A percentile compares a stretch with the other conserved stretches of the same genome.
phyloP scores from a whole-genome alignment of 1,140 invertebrate species.

The Eubasilissa regina region DNA sequence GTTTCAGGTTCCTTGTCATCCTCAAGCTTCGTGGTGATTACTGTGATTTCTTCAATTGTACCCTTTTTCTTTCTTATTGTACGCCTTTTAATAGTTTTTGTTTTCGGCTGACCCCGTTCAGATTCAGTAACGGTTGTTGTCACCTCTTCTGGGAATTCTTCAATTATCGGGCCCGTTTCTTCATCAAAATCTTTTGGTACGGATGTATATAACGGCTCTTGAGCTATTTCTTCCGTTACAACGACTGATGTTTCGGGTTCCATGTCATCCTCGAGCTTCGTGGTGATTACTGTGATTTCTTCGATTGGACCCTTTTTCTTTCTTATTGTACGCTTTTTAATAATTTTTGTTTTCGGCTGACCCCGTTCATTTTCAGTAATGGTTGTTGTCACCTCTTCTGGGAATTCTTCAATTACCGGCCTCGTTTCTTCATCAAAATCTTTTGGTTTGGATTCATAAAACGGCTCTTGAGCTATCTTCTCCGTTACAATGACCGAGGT shows the following conservation, averaged over 20 bases:
- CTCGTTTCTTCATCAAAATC: not conserved
- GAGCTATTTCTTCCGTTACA: constrained; percentile 43
- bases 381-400: constrained; percentile 12
- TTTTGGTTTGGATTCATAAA: too few relatives aligned
- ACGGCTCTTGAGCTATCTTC: too few relatives aligned
- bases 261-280: constrained; percentile 63
- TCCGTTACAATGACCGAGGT: not conserved
- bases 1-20: constrained; percentile 12
- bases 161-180: constrained; percentile 44
- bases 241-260: constrained; percentile 61
- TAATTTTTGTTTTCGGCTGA: constrained; percentile 15
- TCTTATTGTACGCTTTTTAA: constrained; percentile 61
- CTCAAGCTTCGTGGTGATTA: not conserved
- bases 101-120: not conserved
- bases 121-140: not conserved
- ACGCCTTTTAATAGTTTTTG: constrained; percentile 10
- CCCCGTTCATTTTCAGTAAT: constrained; percentile 2
- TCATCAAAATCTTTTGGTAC: not conserved
- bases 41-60: constrained; percentile 9
- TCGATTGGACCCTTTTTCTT: constrained; percentile 64
- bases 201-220: not conserved
- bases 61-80: constrained; percentile 1
- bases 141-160: constrained; percentile 14
- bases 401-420: constrained; percentile 9
- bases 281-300: constrained; percentile 66